These are phyloP conservation scores for Petrolisthes manimaculis DNA, from an alignment of 2,888 invertebrate species.

Conservation along the genomic window DNA sequence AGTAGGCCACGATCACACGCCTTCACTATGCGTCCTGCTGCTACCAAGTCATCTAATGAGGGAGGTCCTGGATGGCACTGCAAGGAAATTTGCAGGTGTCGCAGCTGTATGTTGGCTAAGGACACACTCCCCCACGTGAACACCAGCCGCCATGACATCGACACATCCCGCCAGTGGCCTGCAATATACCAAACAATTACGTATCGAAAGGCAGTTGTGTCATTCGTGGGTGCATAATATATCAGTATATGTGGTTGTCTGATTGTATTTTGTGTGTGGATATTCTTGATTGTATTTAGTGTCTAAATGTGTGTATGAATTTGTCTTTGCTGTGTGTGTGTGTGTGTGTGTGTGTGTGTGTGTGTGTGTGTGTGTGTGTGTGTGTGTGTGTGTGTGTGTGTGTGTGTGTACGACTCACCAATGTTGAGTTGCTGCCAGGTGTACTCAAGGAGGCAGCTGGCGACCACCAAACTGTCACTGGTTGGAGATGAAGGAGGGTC, in stretches of 20 bases:
- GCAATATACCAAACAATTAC: neutral
- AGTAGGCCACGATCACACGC: conserved; percentile 62
- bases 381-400: no score
- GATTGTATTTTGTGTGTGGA: neutral
- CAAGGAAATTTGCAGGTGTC: conserved; percentile 12
- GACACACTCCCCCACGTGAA: conserved; percentile 56
- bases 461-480: conserved; percentile 5
- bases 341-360: no score
- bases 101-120: conserved; percentile 45
- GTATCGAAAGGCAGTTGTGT: no score
- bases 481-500: neutral
- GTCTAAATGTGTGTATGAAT: no score
- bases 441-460: conserved; percentile 44
- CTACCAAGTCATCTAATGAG: neutral
- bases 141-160: conserved; percentile 46
- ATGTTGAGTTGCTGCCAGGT: conserved; percentile 54
- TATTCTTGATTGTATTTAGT: no score
- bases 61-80: neutral
- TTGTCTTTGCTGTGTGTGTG: no score
- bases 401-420: conserved; percentile 17
- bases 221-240: neutral
- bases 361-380: no score
- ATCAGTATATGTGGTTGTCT: neutral
- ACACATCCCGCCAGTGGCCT: conserved; percentile 64
- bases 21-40: conserved; percentile 26